Evolutionary conservation across 2,113 vertebrate genomes (phyloP), one percentile per base, ranked within the genome.

Genomic region (Alligator sinensis): DNA sequence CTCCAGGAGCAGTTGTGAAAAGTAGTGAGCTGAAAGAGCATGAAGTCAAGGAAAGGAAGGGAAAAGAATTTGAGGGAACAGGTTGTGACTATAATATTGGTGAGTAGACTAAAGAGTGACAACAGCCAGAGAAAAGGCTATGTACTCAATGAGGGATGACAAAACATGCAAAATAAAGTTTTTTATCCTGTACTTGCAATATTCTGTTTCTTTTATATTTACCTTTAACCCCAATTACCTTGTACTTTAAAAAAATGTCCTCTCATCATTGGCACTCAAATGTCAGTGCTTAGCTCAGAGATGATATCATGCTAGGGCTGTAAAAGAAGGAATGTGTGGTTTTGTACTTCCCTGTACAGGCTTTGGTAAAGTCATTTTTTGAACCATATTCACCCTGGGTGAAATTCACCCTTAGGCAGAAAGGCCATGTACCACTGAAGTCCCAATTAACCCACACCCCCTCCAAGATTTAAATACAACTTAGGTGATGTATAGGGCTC

Each of bases 121-220:
- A 47, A 47, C 47, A 47, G 47, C 47, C 47, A 47, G 47, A 47
- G 47, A 47, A 47, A 47, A 47, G 47, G 7, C 47, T 47, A 87
- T 15, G 30, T 2, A 27, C 3, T 11, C 14, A 91, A n/a, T 2
- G 82, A 55, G 4, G 87, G 82, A 82, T 15, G 2, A 74, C 1
- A 91, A 88, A 86, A 90, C 80, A 13, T 82, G 12, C 38, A 5
- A 88, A 84, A 86, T 14, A 24, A 1, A 88, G 79, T 74, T 72
- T 30, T 81, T 2, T 62, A 22, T 58, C 91, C 54, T 82, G 38
- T 19, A 25, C 11, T 17, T 19, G 77, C 25, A 75, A 3, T 28
- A 70, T 77, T 38, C 21, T 79, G 12, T 76, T 28, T 78, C 38
- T 55, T 83, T 84, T 57, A 60, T 25, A 17, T 90, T 82, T 75